Conservation (phyloP, 2,797 vertebrate species). For the Lacerta agilis region DNA sequence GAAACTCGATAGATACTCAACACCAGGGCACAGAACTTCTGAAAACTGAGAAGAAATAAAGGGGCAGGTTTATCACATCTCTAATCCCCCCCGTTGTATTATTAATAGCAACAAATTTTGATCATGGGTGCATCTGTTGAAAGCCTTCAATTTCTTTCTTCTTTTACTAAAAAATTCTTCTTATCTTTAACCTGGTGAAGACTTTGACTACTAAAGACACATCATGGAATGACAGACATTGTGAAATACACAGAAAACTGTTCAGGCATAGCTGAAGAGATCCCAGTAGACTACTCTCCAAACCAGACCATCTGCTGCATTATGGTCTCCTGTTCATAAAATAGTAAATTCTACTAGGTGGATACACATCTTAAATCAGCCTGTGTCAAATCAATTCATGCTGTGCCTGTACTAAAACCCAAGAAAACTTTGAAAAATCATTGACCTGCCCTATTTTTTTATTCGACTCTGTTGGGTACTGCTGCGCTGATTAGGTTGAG, state of each 20-base stretch:
- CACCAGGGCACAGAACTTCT: neutral
- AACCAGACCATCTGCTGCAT: conserved; percentile 17
- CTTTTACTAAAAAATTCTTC: neutral
- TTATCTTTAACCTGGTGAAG: neutral
- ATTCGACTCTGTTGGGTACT: neutral
- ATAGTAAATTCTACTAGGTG: conserved; percentile 12
- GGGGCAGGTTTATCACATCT: neutral
- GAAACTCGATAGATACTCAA: neutral
- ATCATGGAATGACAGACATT: neutral
- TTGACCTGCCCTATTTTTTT: conserved; percentile 1
- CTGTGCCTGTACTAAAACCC: neutral
- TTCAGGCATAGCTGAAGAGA: neutral
- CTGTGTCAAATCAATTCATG: neutral
- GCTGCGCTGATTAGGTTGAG: neutral
- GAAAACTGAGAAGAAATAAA: neutral
- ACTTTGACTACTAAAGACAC: conserved; percentile 5
- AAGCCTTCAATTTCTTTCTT: neutral
- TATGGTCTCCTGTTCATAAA: conserved; percentile 24
- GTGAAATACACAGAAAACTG: conserved; percentile 16
- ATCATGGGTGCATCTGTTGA: neutral
- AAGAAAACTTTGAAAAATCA: neutral
- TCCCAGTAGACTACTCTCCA: conserved; percentile 8
- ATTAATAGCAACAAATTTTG: neutral
- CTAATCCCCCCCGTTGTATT: conserved; percentile 6
- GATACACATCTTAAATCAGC: neutral